Evolutionary conservation across 2,797 vertebrate species (phyloP).

Genomic region (Molothrus aeneus): DNA sequence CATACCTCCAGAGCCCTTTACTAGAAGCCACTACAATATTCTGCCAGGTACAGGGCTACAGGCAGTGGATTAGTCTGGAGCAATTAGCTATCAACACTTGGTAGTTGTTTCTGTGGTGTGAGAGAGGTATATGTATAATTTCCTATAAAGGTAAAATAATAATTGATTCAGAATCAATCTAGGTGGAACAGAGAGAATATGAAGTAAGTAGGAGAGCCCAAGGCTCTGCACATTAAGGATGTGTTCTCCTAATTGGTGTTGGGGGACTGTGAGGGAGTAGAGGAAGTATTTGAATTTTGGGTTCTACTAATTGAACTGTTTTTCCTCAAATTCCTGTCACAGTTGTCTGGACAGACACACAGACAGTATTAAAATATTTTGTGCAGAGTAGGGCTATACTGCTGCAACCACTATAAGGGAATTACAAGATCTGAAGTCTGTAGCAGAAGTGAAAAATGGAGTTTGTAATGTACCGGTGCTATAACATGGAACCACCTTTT

Average conservation of each 20-base stretch:
- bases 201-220: neutral
- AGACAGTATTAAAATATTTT: neutral
- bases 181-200: neutral
- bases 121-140: neutral
- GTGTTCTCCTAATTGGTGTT: fast-evolving
- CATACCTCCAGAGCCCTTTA: conserved; percentile 45
- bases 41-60: neutral
- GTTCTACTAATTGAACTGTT: neutral
- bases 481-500: neutral
- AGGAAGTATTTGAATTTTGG: neutral
- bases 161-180: neutral
- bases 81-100: conserved; percentile 2
- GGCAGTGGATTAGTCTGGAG: neutral
- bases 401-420: neutral
- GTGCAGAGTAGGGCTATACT: neutral
- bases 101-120: neutral
- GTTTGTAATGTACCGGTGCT: neutral
- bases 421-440: neutral
- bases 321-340: neutral
- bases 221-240: neutral
- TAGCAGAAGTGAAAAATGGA: neutral
- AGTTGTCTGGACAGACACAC: neutral
- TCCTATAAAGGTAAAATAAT: neutral
- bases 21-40: conserved; percentile 5
- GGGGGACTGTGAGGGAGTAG: neutral